Conservation (phyloP, 2,113 vertebrate genomes). For the Platycercus adscitus region DNA sequence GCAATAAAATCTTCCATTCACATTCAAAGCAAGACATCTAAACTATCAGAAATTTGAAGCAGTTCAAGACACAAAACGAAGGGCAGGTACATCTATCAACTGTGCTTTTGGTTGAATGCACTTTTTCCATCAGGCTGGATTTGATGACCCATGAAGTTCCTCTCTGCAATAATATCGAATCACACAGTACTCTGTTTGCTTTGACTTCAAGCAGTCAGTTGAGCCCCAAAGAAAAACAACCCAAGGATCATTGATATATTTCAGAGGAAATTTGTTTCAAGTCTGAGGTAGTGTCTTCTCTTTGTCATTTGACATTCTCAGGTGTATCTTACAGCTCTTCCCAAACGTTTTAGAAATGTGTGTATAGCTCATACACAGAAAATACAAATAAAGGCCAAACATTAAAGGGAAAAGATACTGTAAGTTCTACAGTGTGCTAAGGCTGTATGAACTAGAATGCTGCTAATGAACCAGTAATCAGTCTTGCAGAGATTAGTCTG, state of each 20-base stretch:
- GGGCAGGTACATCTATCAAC: constrained; percentile 32
- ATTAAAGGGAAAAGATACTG: neutral
- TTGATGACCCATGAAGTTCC: constrained; percentile 46
- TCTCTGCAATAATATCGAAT: constrained; percentile 3
- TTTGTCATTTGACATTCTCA: neutral
- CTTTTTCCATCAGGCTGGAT: neutral
- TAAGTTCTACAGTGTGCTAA: neutral
- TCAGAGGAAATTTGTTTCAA: constrained; percentile 1
- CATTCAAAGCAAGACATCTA: constrained; percentile 24
- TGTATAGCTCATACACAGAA: neutral
- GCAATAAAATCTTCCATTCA: constrained; percentile 10
- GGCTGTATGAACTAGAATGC: neutral
- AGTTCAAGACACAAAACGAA: constrained; percentile 15
- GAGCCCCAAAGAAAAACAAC: constrained; percentile 25
- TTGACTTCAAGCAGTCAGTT: constrained; percentile 14
- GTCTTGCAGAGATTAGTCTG: neutral
- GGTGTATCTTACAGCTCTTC: neutral
- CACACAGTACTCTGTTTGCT: neutral
- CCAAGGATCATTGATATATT: neutral
- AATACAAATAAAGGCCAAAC: neutral
- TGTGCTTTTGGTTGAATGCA: neutral
- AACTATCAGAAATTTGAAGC: neutral
- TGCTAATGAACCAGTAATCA: neutral
- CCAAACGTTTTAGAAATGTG: neutral
- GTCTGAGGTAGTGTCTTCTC: neutral